These are phyloP conservation scores for Dysdera silvatica DNA, from an alignment of 1,140 invertebrate genomes.

Conservation along the genomic window DNA sequence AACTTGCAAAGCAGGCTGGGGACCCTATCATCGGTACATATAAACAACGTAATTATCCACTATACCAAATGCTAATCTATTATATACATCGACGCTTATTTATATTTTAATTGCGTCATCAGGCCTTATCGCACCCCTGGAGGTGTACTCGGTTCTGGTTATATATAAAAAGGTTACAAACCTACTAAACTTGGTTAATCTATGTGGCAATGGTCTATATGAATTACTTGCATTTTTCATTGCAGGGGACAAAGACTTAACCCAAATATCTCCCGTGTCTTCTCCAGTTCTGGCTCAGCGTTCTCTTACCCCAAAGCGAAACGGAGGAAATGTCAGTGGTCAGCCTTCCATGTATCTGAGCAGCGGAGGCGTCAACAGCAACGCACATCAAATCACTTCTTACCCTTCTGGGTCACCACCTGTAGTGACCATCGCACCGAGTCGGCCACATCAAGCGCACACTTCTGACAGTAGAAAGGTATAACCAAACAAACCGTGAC, in stretches of 20 bases:
- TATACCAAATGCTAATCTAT: neutral
- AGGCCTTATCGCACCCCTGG: no score
- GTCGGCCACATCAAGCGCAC: constrained; percentile 15
- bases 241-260: constrained; percentile 18
- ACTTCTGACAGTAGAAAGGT: constrained; percentile 26
- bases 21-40: constrained; percentile 37
- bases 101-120: no score
- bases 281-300: constrained; percentile 17
- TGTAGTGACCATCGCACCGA: constrained; percentile 21
- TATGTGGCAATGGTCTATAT: no score
- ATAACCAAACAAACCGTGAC: no score
- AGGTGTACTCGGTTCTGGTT: no score
- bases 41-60: neutral
- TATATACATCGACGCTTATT: no score
- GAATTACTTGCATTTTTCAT: neutral
- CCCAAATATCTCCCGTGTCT: constrained; percentile 20
- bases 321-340: neutral
- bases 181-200: no score
- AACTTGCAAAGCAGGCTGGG: constrained; percentile 68
- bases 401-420: constrained; percentile 12
- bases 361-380: constrained; percentile 7
- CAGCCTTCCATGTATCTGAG: constrained; percentile 3
- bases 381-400: no score
- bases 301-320: constrained; percentile 16
- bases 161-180: no score